Evolutionary conservation across 23 tunicate species (phyloP), one percentile per base, ranked within the genome.

Genomic region (Botrylloides violaceus): DNA sequence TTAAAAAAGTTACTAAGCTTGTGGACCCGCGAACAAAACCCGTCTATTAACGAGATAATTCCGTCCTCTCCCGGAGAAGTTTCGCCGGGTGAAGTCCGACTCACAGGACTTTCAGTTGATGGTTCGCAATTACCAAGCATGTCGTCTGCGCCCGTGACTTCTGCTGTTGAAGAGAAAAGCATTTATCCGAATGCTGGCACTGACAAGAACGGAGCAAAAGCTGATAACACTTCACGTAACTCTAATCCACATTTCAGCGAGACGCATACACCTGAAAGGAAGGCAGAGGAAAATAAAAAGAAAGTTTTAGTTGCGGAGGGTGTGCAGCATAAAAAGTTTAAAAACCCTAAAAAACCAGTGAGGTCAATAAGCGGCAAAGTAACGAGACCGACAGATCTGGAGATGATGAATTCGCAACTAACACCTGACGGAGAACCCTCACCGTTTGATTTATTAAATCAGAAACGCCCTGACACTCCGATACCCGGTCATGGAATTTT

Each of bases 191-290:
- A 60, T 29, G 0, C 0, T 29, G 65, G 22, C 65, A 26, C 24
- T 23, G 65, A 24, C 15, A 24, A 25, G 18, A 60, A 29, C 15
- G 30, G 65, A 18, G 0, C 15, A 18, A 4, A 34, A 3, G 70
- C 34, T 28, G 29, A 34, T 27, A 63, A 12, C 70, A 23, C 49
- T 18, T 68, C 74, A 21, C 29, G 37, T 24, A 68, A 68, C n/a
- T 68, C 74, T 12, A 68, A 68, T 22, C 74, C 74, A 19, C 74
- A 68, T 28, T 68, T 39, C 32, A 68, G 37, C 47, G 74, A 68
- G 37, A 43, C 37, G 5, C 37, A 35, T 28, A 36, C 49, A 0
- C 15, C 74, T 12, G 47, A 26, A 19, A 35, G 29, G 37, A 36
- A 68, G 47, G 74, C 37, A 1, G 74, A 43, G 24, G 74, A 36